Evolutionary conservation across 2,113 vertebrate species (phyloP).

Genomic region (Thermophis baileyi): DNA sequence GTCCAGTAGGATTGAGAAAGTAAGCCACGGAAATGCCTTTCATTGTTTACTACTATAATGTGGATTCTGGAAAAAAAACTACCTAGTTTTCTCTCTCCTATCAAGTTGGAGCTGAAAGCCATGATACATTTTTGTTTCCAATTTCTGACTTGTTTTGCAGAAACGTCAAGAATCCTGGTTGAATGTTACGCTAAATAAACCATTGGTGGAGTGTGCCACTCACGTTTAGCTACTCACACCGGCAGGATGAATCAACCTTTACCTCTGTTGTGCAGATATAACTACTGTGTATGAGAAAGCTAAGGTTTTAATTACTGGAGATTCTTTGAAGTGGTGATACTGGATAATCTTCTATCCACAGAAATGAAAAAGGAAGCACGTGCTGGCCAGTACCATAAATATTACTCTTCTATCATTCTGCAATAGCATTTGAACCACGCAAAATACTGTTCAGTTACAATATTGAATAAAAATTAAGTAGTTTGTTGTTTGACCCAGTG

Average conservation of each 20-base stretch:
- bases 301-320: not conserved
- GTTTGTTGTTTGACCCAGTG: not conserved
- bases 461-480: not conserved
- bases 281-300: not conserved
- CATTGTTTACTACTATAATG: not conserved
- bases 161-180: not conserved
- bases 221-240: not conserved
- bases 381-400: not conserved
- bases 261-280: not conserved
- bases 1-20: not conserved
- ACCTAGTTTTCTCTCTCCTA: not conserved
- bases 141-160: not conserved
- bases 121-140: not conserved
- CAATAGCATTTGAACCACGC: not conserved
- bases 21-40: not conserved
- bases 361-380: not conserved
- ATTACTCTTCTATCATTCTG: not conserved
- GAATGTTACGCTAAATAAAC: not conserved
- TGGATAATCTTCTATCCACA: not conserved
- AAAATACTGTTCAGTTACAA: not conserved
- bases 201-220: not conserved
- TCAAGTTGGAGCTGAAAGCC: not conserved
- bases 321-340: not conserved
- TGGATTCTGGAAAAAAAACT: not conserved
- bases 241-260: not conserved